These are phyloP conservation scores for Limanda limanda DNA, from an alignment of 2,113 vertebrate species.

Conservation along the genomic window DNA sequence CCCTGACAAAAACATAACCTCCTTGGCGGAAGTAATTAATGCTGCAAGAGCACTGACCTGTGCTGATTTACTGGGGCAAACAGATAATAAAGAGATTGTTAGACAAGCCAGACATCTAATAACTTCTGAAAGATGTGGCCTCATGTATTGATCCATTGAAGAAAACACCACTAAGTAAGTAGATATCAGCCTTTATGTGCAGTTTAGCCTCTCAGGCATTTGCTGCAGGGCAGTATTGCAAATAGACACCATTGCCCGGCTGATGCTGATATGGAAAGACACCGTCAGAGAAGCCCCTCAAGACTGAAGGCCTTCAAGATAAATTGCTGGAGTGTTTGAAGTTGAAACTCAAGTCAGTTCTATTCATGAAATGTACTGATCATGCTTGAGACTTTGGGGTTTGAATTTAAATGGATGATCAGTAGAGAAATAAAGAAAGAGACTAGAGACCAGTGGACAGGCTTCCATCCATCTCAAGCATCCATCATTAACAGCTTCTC, in stretches of 20 bases:
- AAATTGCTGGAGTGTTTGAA: not conserved
- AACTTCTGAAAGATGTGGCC: not conserved
- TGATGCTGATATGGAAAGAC: conserved; percentile 3
- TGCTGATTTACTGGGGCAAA: not conserved
- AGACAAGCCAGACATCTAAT: not conserved
- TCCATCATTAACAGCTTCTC: not conserved
- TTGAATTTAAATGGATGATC: not conserved
- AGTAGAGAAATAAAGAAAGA: not conserved
- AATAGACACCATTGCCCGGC: conserved; percentile 28
- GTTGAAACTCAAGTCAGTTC: too few species aligned
- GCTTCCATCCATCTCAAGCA: not conserved
- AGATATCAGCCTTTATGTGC: conserved; percentile 12
- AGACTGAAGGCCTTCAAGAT: not conserved
- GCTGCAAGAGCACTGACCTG: too few species aligned
- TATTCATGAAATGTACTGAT: not conserved
- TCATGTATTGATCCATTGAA: not conserved
- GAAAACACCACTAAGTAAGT: conserved; percentile 29
- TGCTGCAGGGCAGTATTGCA: not conserved
- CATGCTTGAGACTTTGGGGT: not conserved
- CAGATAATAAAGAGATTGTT: not conserved
- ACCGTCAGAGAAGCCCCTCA: not conserved
- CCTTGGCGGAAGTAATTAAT: too few species aligned
- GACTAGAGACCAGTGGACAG: not conserved
- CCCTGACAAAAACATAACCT: too few species aligned
- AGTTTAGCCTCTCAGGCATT: conserved; percentile 20